Evolutionary conservation across 2,888 invertebrate genomes (phyloP).

Genomic region (Phymatocera aterrima): DNA sequence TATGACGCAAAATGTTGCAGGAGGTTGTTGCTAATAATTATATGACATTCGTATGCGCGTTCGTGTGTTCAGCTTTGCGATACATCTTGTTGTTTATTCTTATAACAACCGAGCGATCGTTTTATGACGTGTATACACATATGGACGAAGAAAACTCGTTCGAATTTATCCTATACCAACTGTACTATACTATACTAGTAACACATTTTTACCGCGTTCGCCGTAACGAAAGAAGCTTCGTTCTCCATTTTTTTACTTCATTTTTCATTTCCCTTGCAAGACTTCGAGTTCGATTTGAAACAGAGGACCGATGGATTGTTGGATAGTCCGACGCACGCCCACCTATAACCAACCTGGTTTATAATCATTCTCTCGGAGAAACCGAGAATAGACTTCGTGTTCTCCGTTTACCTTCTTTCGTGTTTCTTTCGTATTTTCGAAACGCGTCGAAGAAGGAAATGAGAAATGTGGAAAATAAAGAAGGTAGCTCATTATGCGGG

Average conservation of each 20-base stretch:
- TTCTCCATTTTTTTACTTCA: background rate
- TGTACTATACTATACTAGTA: no score
- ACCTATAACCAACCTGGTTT: no score
- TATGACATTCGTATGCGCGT: no score
- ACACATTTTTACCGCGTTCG: conserved; percentile 7
- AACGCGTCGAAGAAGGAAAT: background rate
- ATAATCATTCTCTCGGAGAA: no score
- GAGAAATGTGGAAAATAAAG: background rate
- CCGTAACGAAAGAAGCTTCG: background rate
- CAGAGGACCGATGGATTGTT: no score
- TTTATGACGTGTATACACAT: background rate
- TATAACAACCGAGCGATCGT: background rate
- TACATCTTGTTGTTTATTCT: background rate
- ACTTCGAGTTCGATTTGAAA: no score
- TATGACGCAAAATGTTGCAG: no score
- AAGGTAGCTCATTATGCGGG: background rate
- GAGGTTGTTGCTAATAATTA: no score
- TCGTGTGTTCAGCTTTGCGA: background rate
- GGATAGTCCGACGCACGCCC: no score
- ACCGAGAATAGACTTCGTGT: no score
- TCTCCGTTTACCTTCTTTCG: background rate
- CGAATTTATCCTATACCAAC: background rate
- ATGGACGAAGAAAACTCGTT: background rate
- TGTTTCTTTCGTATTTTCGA: background rate
- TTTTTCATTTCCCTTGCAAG: background rate